Conservation (phyloP, 2,888 invertebrate genomes). For the Aphidoletes aphidimyza region DNA sequence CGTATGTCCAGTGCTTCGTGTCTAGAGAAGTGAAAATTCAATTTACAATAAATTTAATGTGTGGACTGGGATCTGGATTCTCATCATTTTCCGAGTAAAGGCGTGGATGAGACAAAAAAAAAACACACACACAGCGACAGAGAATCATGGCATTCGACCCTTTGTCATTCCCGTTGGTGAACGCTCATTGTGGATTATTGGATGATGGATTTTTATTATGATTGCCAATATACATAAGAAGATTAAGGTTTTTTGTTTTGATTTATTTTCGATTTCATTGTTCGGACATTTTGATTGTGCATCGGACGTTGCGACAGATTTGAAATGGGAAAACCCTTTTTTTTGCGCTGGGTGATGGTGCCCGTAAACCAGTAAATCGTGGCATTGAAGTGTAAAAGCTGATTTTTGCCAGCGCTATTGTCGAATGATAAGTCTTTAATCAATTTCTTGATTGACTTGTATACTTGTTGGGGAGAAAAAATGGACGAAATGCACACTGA, state of each 20-base stretch:
- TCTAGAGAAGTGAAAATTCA: neutral
- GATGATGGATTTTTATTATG: conserved; percentile 14
- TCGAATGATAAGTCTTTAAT: conserved; percentile 32
- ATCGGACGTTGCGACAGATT: neutral
- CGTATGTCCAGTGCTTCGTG: neutral
- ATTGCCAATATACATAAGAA: neutral
- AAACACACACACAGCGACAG: too few species aligned
- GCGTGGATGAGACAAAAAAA: too few species aligned
- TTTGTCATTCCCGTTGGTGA: too few species aligned
- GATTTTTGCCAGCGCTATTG: neutral
- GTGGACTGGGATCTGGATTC: neutral
- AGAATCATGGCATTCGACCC: too few species aligned
- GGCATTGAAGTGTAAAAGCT: conserved; percentile 17
- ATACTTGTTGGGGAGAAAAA: neutral
- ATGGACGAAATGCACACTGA: neutral
- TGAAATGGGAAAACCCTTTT: neutral
- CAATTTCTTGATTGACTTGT: neutral
- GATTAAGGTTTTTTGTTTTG: neutral
- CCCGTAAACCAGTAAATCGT: neutral
- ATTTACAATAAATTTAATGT: conserved; percentile 37
- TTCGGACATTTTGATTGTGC: neutral
- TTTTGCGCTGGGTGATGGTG: neutral
- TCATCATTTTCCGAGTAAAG: too few species aligned
- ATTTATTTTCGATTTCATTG: neutral
- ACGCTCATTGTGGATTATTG: neutral